Percentiles rank a stretch among this genome's conserved stretches.
These are phyloP conservation scores for Drosophila testacea DNA, from an alignment of 2,888 invertebrate species.

Conservation along the genomic window DNA sequence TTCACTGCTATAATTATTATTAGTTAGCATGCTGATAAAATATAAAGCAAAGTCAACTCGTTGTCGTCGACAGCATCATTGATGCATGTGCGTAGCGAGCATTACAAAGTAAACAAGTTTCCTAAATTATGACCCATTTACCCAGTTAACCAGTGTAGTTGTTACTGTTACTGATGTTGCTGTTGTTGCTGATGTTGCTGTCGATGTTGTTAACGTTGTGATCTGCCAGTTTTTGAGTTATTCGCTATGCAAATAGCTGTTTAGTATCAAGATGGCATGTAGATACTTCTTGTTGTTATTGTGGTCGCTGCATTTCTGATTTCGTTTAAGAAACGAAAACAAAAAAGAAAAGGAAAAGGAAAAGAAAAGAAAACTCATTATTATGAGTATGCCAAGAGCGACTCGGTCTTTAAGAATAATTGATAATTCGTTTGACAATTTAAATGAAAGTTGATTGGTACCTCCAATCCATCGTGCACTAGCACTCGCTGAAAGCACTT, in stretches of 20 bases:
- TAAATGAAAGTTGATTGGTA: conserved; percentile 83
- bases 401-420: conserved; percentile 54
- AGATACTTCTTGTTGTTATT: not conserved
- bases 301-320: not conserved
- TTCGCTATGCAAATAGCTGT: conserved; percentile 47
- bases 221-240: conserved; percentile 34
- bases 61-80: conserved; percentile 32
- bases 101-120: conserved; percentile 79
- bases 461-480: conserved; percentile 32
- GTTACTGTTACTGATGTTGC: not conserved
- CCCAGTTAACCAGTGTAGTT: conserved; percentile 70
- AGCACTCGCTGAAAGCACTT: conserved; percentile 50
- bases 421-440: conserved; percentile 73
- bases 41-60: conserved; percentile 14
- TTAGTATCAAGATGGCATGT: conserved; percentile 5
- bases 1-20: not conserved
- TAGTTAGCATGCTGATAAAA: conserved; percentile 44
- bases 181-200: not conserved
- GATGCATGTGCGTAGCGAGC: conserved; percentile 40
- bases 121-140: conserved; percentile 85
- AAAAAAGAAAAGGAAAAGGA: conserved; percentile 7
- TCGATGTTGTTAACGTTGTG: conserved; percentile 5
- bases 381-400: conserved; percentile 16
- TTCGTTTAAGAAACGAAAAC: conserved; percentile 11
- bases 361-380: conserved; percentile 14